Conservation (phyloP, 2,888 invertebrate genomes). For the Glaucopsyche alexis region DNA sequence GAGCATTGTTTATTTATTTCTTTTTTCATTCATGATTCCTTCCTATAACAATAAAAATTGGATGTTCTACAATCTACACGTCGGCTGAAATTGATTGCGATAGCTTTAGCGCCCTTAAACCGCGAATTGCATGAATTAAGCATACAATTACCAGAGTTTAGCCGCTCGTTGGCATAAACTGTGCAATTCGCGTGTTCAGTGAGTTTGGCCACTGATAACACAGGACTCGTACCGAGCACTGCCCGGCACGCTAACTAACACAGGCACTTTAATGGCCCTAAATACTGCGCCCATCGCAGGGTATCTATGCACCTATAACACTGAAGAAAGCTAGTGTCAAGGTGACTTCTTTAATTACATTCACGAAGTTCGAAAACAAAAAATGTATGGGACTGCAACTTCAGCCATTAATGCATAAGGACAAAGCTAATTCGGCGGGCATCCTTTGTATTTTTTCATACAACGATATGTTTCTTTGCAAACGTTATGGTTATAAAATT, state of each 20-base stretch:
- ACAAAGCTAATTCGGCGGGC: too few relatives aligned
- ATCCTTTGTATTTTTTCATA: too few relatives aligned
- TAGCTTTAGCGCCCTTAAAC: constrained; percentile 44
- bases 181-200: constrained; percentile 50
- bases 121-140: constrained; percentile 47
- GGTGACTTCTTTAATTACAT: too few relatives aligned
- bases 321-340: not conserved
- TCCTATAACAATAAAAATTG: not conserved
- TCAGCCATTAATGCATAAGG: too few relatives aligned
- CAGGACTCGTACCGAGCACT: constrained; percentile 40
- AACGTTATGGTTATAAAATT: too few relatives aligned
- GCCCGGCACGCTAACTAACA: constrained; percentile 44
- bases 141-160: constrained; percentile 50
- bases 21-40: too few relatives aligned
- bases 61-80: constrained; percentile 31
- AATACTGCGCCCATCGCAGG: constrained; percentile 11
- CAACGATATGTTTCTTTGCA: too few relatives aligned
- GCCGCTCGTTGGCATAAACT: constrained; percentile 47
- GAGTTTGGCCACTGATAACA: constrained; percentile 50
- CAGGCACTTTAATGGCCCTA: constrained; percentile 39
- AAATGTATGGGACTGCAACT: too few relatives aligned
- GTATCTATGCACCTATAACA: not conserved
- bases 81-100: constrained; percentile 35
- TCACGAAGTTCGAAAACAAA: too few relatives aligned
- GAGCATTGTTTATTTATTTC: too few relatives aligned